Percentiles rank a stretch among this genome's conserved stretches.
Evolutionary conservation across 2,888 invertebrate species (phyloP).

Genomic region (Sussaba pulchella): DNA sequence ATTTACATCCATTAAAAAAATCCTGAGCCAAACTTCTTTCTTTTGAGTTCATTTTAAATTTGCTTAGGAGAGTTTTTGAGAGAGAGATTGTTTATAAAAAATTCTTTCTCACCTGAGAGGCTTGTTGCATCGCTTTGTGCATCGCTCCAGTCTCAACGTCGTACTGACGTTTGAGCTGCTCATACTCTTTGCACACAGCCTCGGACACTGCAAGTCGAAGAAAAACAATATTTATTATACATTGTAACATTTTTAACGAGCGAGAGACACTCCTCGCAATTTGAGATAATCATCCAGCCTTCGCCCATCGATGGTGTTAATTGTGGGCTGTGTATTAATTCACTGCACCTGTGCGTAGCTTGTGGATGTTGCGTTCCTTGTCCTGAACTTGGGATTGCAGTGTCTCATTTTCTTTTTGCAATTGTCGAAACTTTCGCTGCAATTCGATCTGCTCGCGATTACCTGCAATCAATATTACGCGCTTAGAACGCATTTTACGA

Average conservation of each 20-base stretch:
- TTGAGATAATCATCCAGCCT: conserved; percentile 26
- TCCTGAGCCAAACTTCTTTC: too few relatives aligned
- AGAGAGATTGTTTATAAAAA: conserved; percentile 22
- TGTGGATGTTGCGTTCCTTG: conserved; percentile 87
- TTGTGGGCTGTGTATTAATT: conserved; percentile 20
- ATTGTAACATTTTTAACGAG: neutral
- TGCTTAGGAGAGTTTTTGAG: too few relatives aligned
- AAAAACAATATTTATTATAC: neutral
- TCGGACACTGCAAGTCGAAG: conserved; percentile 87
- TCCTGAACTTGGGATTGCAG: conserved; percentile 87
- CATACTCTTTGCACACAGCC: conserved; percentile 90
- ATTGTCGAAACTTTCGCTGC: conserved; percentile 87
- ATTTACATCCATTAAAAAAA: too few relatives aligned
- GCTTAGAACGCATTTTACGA: neutral
- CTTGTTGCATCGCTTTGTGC: conserved; percentile 90
- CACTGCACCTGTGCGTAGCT: conserved; percentile 84
- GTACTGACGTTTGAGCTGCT: conserved; percentile 90
- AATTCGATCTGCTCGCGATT: conserved; percentile 87
- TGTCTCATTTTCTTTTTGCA: conserved; percentile 87
- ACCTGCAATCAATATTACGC: conserved; percentile 68
- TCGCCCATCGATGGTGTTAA: conserved; percentile 14
- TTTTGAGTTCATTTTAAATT: too few relatives aligned
- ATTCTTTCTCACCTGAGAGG: conserved; percentile 81
- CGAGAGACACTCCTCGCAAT: conserved; percentile 42
- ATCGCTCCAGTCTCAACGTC: conserved; percentile 91